These are phyloP conservation scores for Platynereis dumerilii DNA, from an alignment of 2,888 invertebrate genomes.

Conservation along the genomic window DNA sequence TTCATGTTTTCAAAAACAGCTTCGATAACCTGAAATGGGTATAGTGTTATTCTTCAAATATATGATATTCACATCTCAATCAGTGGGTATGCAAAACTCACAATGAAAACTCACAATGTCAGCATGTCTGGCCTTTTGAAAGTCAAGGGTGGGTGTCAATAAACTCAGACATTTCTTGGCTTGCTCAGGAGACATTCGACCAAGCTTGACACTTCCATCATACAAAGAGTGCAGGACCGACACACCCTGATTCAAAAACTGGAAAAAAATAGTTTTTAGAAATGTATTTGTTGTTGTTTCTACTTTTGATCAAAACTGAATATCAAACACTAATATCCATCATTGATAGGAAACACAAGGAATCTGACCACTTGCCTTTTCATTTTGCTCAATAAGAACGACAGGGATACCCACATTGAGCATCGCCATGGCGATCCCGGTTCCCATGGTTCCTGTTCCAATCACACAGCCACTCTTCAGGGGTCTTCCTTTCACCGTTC, in stretches of 20 bases:
- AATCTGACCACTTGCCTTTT: slow-evolving; percentile 53
- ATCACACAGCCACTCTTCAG: slow-evolving; percentile 53
- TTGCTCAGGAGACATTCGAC: slow-evolving; percentile 45
- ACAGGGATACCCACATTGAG: slow-evolving; percentile 54
- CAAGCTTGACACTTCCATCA: slow-evolving; percentile 46
- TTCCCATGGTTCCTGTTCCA: slow-evolving; percentile 64
- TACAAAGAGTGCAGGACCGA: slow-evolving; percentile 42
- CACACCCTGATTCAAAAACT: slow-evolving; percentile 53
- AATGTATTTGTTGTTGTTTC: too few relatives aligned
- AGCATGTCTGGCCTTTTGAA: slow-evolving; percentile 46
- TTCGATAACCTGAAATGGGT: slow-evolving; percentile 58
- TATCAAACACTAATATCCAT: too few relatives aligned
- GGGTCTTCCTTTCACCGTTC: slow-evolving; percentile 45
- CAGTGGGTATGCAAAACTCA: too few relatives aligned
- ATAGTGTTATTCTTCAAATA: too few relatives aligned
- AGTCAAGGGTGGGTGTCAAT: slow-evolving; percentile 43
- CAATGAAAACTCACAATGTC: slow-evolving; percentile 46
- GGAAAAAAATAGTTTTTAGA: too few relatives aligned
- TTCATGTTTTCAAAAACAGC: slow-evolving; percentile 62
- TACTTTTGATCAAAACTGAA: too few relatives aligned
- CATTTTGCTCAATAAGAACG: slow-evolving; percentile 55
- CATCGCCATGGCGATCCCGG: slow-evolving; percentile 61
- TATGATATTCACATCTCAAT: too few relatives aligned
- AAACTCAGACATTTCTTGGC: slow-evolving; percentile 40
- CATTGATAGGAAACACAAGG: too few relatives aligned